Base-by-base conservation (phyloP, 2,113 vertebrate species). In the Perca schrenkii region DNA sequence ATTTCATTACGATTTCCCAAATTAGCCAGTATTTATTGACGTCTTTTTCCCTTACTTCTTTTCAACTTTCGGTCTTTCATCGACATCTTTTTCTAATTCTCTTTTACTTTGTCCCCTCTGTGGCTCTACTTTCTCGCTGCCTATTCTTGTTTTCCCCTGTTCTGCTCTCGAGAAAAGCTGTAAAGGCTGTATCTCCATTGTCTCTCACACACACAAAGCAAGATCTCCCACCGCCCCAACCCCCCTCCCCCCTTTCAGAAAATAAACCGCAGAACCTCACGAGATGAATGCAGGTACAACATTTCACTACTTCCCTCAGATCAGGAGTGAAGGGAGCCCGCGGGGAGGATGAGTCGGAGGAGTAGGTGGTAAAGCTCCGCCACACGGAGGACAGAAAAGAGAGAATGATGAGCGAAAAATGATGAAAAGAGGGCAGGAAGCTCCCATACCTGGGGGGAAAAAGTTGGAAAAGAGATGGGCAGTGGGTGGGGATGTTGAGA, bases 361-460 rank as follows among this genome's bases (percentile, higher is more conserved):
- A 82, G 72, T 75, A 78, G 74, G 84, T 80, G 91, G 74, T 60
- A 61, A 43, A 43, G 36, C 74, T 40, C 76, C 5, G 1, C 79
- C 84, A 63, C 77, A 47, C 22, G 16, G 65, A 78, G 74, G 82
- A 85, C 70, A 61, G 78, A 67, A 76, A 76, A 78, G 82, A 66
- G 50, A 17, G 49, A 73, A 22, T 22, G 49, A 81, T 40, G 67
- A 74, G 66, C 15, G 56, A 14, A 63, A 79, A 77, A 88, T 89
- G 63, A 91, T 92, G 79, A 90, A 83, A 82, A 85, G 85, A 74
- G 66, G 70, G 25, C 60, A 80, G 62, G 77, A 65, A 80, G 82
- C 53, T 66, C 22, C n/a, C 49, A 43, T 72, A 72, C 57, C 63
- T 16, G 8, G 0, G 2, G 34, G 73, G 71, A 46, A 62, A 68